Evolutionary conservation across 2,888 invertebrate genomes (phyloP), one percentile per base, ranked within the genome.

Genomic region (Punctoribates punctum): DNA sequence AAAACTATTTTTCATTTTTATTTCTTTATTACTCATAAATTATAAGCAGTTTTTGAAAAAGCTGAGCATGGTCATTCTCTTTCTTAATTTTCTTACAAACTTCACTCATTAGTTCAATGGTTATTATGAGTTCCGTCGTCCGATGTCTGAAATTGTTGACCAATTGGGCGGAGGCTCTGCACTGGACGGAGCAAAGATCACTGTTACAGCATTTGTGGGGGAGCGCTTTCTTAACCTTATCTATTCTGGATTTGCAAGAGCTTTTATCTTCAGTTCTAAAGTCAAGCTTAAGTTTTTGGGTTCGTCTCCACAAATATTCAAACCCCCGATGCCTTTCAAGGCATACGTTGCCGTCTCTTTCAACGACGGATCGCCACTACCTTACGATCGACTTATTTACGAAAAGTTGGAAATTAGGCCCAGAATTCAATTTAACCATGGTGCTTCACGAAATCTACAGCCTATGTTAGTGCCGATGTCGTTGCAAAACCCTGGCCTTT

Each of bases 251-350:
- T 93, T 90, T 86, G 91, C 95, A 17, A 90, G 90, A 77, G 91
- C 95, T 0, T 86, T 94, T 80, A 89, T 97, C 73, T 94, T 90
- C 83, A 94, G 94, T 85, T 93, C 94, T 0, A 91, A 91, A 9
- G 87, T 95, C 9, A 88, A 89, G 75, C 88, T 96, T 0, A 87
- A 89, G 51, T 94, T 96, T 84, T 86, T 96, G 1, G 97, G 96
- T 0, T 94, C 93, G 46, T 88, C 90, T 0, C 93, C 96, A 9
- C 94, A 96, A 84, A 91, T 97, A 20, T 96, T 96, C 85, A 97
- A 96, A 84, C 96, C 97, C 0, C 88, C 92, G 11, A 95, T 96
- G 92, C 93, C 95, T 0, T 91, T 94, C 81, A 90, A 90, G 78
- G 87, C 90, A 72, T 93, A 93, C 83, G 91, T 92, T 82, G 91